Evolutionary conservation across 2,797 vertebrate species (phyloP).

Genomic region (Kryptopterus vitreolus): DNA sequence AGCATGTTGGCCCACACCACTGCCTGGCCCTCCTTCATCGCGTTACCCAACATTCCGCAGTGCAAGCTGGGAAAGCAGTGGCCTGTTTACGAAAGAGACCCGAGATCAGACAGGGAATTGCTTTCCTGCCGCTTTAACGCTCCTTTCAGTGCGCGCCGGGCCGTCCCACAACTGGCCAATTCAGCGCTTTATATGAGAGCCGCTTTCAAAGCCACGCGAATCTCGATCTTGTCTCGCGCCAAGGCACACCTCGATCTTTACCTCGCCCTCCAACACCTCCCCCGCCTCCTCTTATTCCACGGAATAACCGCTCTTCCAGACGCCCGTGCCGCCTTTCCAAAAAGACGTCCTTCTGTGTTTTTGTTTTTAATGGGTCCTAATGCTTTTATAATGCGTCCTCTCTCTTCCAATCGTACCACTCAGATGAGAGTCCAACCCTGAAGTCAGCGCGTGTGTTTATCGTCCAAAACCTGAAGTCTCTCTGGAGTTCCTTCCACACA

Average conservation of each 20-base stretch:
- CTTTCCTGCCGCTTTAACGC: slow-evolving; percentile 18
- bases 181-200: slow-evolving; percentile 38
- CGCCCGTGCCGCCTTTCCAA: slow-evolving; percentile 24
- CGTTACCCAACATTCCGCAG: slow-evolving; percentile 1
- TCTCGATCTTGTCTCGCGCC: slow-evolving; percentile 20
- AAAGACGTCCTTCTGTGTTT: slow-evolving; percentile 2
- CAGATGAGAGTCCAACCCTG: slow-evolving; percentile 15
- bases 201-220: slow-evolving; percentile 35
- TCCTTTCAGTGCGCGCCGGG: slow-evolving; percentile 5
- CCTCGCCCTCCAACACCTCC: slow-evolving; percentile 9
- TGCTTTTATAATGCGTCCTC: slow-evolving; percentile 45
- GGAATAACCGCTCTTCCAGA: slow-evolving; percentile 22
- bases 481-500: neutral
- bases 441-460: slow-evolving; percentile 35
- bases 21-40: neutral
- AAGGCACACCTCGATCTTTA: slow-evolving; percentile 26
- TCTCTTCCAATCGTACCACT: slow-evolving; percentile 25
- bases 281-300: slow-evolving; percentile 8
- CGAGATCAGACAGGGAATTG: neutral
- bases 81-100: neutral
- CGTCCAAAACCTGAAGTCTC: slow-evolving; percentile 28
- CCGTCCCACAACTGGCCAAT: slow-evolving; percentile 27
- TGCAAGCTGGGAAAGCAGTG: neutral
- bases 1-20: neutral
- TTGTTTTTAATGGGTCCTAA: slow-evolving; percentile 45